Conservation (phyloP, 30 jellyfish, hydroid and myxozoan species). For the Rhopilema esculentum region DNA sequence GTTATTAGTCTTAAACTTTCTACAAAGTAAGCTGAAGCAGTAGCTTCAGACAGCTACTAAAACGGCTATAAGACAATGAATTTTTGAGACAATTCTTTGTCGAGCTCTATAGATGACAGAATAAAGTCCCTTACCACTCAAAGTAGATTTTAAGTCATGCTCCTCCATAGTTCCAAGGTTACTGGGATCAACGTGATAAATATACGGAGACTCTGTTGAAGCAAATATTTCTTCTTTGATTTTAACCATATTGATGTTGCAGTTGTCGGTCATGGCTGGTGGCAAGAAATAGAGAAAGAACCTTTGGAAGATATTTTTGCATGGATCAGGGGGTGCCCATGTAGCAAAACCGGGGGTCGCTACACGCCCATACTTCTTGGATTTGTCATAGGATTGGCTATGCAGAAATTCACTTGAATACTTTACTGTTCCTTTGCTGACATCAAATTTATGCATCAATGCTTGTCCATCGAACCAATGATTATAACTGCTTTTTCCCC, state of each 20-base stretch:
- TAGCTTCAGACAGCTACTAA: too few species aligned
- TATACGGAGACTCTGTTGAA: slow-evolving; percentile 44
- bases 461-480: slow-evolving; percentile 69
- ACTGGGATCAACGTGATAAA: slow-evolving; percentile 36
- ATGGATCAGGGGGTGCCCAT: slow-evolving; percentile 78
- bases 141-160: slow-evolving; percentile 8
- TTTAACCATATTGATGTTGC: slow-evolving; percentile 45
- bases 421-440: slow-evolving; percentile 40
- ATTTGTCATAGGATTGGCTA: slow-evolving; percentile 42
- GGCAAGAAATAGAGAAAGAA: slow-evolving; percentile 58
- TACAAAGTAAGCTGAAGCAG: too few species aligned
- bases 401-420: slow-evolving; percentile 61
- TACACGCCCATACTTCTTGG: slow-evolving; percentile 41
- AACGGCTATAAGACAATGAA: too few species aligned
- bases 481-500: slow-evolving; percentile 61
- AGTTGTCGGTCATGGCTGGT: slow-evolving; percentile 51
- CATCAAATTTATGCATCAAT: slow-evolving; percentile 36
- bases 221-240: slow-evolving; percentile 52
- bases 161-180: slow-evolving; percentile 27
- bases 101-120: too few species aligned
- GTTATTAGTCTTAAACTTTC: too few species aligned
- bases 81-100: too few species aligned
- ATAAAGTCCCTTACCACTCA: slow-evolving; percentile 27
- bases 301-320: slow-evolving; percentile 64
- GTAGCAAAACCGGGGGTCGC: slow-evolving; percentile 60